Base-by-base conservation (phyloP, 2,113 vertebrate genomes). In the Xenotilapia caudafasciata region DNA sequence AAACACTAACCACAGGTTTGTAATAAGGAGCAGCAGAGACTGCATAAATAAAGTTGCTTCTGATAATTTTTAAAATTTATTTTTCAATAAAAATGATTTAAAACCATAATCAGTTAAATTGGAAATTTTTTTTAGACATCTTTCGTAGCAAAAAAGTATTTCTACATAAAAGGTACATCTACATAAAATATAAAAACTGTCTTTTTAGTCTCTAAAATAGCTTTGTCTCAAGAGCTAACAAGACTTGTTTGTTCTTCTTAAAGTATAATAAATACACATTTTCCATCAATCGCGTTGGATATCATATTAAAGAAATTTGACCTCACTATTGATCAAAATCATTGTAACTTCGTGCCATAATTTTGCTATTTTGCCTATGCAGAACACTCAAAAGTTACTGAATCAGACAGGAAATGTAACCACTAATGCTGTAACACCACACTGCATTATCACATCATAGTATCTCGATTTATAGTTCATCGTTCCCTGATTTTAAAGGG, bases 231-330 rank as follows among this genome's bases (percentile, higher is more conserved):
- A 70, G n/a, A 42, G 12, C 8, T 70, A 70, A 70, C 35, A 70
- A 70, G 65, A 23, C 65, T 42, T 15, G 42, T 49, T 47, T 75
- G 42, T 75, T 31, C 70, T 75, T 75, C 26, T 17, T 28, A 28
- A 75, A 47, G 9, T 28, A 45, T 73, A 73, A 75, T 47, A 73
- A 73, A 47, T 73, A 15, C 40, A 47, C 40, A 26, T 47, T 73
- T 5, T 45, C 4, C 0, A 75, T 49, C 3, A 0, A 0, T 28
- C 6, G 2, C 2, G 2, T 26, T 26, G 23, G 21, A 12, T 49
- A 31, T 31, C 9, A 49, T 49, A 19, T 31, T 49, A 19, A 49
- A 31, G 15, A 75, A 28, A 49, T 49, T 10, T 73, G 8, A 45
- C 38, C 4, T 26, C 40, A 45, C 8, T 10, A 45, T 49, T 49